Evolutionary conservation across 2,888 invertebrate species (phyloP).

Genomic region (Imbricaverruca yamaguchii): DNA sequence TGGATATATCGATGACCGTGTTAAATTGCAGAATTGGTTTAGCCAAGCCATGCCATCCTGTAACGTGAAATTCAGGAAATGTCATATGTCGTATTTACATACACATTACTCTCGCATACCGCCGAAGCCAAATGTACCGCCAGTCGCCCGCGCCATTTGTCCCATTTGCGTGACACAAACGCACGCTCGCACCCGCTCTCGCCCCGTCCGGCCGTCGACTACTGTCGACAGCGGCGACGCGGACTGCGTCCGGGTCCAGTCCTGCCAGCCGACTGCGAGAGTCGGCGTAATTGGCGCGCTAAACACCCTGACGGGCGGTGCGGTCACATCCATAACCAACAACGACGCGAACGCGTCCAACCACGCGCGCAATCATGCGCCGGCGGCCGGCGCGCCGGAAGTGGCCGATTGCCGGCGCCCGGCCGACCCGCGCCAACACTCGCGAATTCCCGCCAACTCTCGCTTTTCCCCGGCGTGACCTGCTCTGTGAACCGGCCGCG

Average conservation of each 20-base stretch:
- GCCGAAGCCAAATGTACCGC: no score
- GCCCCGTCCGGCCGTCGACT: not conserved
- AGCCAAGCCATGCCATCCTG: no score
- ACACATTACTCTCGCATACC: no score
- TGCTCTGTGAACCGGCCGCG: not conserved
- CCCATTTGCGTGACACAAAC: no score
- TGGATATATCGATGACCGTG: no score
- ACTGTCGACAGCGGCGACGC: not conserved
- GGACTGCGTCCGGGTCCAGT: not conserved
- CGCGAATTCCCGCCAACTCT: not conserved
- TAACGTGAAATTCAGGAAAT: no score
- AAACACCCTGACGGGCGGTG: not conserved
- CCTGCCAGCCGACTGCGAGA: not conserved
- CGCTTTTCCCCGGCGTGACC: not conserved
- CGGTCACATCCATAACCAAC: not conserved
- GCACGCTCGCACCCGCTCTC: no score
- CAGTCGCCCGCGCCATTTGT: no score
- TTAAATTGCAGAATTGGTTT: no score
- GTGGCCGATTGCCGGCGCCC: not conserved
- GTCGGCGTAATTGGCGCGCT: not conserved
- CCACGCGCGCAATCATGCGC: not conserved
- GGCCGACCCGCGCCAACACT: not conserved
- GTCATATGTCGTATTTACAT: no score
- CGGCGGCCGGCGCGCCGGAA: not conserved
- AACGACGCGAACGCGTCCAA: not conserved